These are phyloP conservation scores for Pungitius pungitius DNA, from an alignment of 2,113 vertebrate genomes.

Conservation along the genomic window DNA sequence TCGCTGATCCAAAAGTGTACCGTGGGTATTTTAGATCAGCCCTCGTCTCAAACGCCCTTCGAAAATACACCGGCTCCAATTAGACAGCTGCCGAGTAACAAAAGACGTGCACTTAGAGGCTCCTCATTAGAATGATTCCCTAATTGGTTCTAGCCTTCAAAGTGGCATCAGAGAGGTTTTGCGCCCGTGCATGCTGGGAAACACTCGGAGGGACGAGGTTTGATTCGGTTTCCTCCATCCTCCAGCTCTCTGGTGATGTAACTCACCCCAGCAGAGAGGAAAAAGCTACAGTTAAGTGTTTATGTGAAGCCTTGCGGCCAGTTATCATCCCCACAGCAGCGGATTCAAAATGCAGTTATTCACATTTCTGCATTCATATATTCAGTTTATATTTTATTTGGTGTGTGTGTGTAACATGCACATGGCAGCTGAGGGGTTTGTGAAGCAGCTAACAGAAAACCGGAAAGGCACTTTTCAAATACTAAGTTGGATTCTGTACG, in stretches of 20 bases:
- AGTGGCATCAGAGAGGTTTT: slow-evolving; percentile 60
- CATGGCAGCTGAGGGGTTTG: neutral
- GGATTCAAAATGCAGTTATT: neutral
- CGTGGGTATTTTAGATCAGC: slow-evolving; percentile 27
- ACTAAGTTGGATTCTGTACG: neutral
- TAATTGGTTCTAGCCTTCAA: slow-evolving; percentile 74
- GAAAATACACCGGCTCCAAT: slow-evolving; percentile 63
- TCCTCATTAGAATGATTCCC: slow-evolving; percentile 71
- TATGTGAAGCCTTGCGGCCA: neutral
- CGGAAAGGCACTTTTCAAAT: neutral
- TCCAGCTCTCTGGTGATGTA: slow-evolving; percentile 2
- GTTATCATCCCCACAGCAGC: neutral
- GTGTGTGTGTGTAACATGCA: neutral
- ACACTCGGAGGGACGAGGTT: slow-evolving; percentile 29
- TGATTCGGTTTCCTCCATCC: slow-evolving; percentile 14
- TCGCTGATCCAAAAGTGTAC: slow-evolving; percentile 19
- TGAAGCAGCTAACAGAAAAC: neutral
- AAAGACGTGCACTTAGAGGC: slow-evolving; percentile 66
- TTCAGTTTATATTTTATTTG: neutral
- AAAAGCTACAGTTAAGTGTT: neutral
- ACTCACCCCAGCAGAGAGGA: neutral
- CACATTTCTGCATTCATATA: neutral
- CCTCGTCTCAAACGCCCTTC: slow-evolving; percentile 27
- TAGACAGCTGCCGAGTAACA: slow-evolving; percentile 73
- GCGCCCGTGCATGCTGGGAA: slow-evolving; percentile 35